phyloP scores from a whole-genome alignment of 2,888 invertebrate species.

The Lacanobia wlatinum region DNA sequence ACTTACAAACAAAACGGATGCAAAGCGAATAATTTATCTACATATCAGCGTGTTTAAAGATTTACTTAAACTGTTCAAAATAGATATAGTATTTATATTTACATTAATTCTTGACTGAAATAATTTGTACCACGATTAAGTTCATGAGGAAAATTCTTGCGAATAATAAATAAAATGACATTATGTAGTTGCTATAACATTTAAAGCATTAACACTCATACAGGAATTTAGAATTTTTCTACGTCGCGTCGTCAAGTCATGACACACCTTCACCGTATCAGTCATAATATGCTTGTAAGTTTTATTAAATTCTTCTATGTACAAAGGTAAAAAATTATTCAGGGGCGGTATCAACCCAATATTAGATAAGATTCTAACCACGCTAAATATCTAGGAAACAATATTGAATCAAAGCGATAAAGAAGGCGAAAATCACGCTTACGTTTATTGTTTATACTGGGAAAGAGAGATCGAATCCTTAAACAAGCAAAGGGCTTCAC shows the following conservation, averaged over 20 bases:
- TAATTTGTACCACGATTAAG: neutral
- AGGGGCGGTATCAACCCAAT: constrained; percentile 1
- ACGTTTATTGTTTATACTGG: constrained; percentile 9
- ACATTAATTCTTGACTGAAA: too few relatives aligned
- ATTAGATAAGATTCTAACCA: constrained; percentile 33
- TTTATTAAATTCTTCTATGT: constrained; percentile 3
- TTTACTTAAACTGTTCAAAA: neutral
- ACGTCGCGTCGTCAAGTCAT: neutral
- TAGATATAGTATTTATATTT: too few relatives aligned
- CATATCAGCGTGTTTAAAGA: neutral
- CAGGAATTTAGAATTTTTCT: neutral
- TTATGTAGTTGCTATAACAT: neutral
- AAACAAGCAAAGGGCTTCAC: too few relatives aligned
- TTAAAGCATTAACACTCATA: neutral
- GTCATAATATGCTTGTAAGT: constrained; percentile 1
- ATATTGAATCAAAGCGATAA: constrained; percentile 23
- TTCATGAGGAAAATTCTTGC: neutral
- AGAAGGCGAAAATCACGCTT: constrained; percentile 9
- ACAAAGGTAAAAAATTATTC: constrained; percentile 12
- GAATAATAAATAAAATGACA: neutral
- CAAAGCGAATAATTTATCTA: constrained; percentile 22
- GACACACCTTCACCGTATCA: constrained; percentile 6
- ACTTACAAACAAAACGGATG: constrained; percentile 15
- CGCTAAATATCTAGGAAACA: constrained; percentile 23
- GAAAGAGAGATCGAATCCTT: constrained; percentile 13